A percentile compares a stretch with the other conserved stretches of the same genome.
phyloP scores from a whole-genome alignment of 2,888 invertebrate species.

The Acanthococcus lagerstroemiae region DNA sequence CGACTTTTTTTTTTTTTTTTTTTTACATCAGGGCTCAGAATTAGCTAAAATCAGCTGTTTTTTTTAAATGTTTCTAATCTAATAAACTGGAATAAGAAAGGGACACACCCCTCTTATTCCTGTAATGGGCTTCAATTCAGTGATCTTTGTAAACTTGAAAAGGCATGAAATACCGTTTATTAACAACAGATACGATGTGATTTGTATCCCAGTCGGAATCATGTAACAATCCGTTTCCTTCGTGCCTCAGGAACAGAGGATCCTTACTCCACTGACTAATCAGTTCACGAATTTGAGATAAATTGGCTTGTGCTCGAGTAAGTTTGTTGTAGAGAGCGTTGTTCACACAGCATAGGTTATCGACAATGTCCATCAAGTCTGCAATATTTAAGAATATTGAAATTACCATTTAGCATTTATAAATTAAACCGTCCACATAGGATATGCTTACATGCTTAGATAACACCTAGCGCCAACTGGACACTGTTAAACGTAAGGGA shows the following conservation, averaged over 20 bases:
- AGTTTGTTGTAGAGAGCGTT: constrained; percentile 8
- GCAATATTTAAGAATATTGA: neutral
- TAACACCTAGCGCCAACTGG: too few relatives aligned
- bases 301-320: constrained; percentile 1
- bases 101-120: neutral
- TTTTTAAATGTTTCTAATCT: too few relatives aligned
- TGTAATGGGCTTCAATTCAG: too few relatives aligned
- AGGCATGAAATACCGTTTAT: constrained; percentile 26
- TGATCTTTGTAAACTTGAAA: too few relatives aligned
- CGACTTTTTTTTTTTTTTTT: too few relatives aligned
- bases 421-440: too few relatives aligned
- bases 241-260: constrained; percentile 15
- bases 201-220: neutral
- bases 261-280: constrained; percentile 16
- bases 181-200: constrained; percentile 5
- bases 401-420: too few relatives aligned
- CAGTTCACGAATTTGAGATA: constrained; percentile 12
- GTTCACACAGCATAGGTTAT: constrained; percentile 6
- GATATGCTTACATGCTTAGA: too few relatives aligned
- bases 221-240: constrained; percentile 8
- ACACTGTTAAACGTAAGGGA: too few relatives aligned
- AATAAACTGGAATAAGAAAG: neutral
- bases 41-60: too few relatives aligned
- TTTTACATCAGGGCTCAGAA: too few relatives aligned
- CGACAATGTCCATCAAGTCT: constrained; percentile 12